Evolutionary conservation across 2,888 invertebrate species (phyloP).

Genomic region (Buathra laborator): DNA sequence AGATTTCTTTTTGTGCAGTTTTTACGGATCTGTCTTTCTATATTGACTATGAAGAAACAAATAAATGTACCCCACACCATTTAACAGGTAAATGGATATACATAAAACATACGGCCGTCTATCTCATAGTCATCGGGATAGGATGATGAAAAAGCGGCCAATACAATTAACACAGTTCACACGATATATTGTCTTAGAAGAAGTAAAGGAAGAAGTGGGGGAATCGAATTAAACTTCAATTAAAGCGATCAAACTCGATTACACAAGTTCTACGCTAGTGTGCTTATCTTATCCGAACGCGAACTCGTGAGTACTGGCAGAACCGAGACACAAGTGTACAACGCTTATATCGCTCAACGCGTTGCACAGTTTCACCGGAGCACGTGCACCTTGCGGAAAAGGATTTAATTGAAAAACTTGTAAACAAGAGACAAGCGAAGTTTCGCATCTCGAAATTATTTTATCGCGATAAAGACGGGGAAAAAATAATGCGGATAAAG

Average conservation of each 20-base stretch:
- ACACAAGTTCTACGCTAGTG: conserved; percentile 50
- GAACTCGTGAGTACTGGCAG: conserved; percentile 25
- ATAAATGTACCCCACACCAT: too few relatives aligned
- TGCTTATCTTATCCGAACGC: conserved; percentile 48
- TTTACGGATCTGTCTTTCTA: too few relatives aligned
- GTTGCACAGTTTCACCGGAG: background rate
- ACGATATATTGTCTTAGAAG: background rate
- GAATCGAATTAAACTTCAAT: conserved; percentile 58
- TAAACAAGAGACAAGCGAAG: conserved; percentile 27
- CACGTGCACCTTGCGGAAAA: background rate
- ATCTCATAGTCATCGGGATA: too few relatives aligned
- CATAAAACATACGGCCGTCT: too few relatives aligned
- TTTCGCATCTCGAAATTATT: conserved; percentile 43
- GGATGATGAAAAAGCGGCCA: too few relatives aligned
- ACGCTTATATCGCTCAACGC: background rate
- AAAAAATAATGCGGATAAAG: conserved; percentile 1
- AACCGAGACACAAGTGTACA: background rate
- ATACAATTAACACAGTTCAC: background rate
- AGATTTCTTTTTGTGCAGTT: too few relatives aligned
- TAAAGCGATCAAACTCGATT: conserved; percentile 63
- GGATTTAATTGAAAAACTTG: conserved; percentile 55
- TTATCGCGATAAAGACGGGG: conserved; percentile 21
- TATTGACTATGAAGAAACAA: too few relatives aligned
- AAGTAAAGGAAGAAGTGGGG: conserved; percentile 2
- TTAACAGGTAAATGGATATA: too few relatives aligned